Evolutionary conservation across 2,113 vertebrate species (phyloP).

Genomic region (Marmota flaviventris): DNA sequence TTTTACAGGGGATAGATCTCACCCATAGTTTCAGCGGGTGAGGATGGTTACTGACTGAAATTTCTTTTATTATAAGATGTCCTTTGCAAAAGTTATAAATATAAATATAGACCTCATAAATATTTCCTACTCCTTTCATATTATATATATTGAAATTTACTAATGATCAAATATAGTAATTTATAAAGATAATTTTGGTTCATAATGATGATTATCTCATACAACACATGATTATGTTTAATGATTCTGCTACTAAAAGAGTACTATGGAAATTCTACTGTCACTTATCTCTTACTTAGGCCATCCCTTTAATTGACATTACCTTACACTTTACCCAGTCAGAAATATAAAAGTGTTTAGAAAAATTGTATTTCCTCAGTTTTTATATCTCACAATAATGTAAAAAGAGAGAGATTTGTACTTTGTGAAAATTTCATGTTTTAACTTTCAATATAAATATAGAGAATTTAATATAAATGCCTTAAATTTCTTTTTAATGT

Average conservation of each 20-base stretch:
- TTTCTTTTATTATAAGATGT: background rate
- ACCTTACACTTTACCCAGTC: background rate
- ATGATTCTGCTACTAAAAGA: background rate
- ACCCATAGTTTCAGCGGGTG: background rate
- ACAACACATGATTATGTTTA: background rate
- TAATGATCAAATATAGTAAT: background rate
- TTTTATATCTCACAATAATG: background rate
- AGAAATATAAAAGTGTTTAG: background rate
- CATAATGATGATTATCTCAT: background rate
- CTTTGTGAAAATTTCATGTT: background rate
- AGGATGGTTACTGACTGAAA: background rate
- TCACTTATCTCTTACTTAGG: background rate
- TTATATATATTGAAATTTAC: background rate
- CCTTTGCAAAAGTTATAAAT: background rate
- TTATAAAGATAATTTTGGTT: background rate
- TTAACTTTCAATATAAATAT: background rate
- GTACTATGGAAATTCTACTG: background rate
- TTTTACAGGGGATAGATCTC: background rate
- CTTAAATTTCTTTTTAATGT: background rate
- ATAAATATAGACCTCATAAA: background rate
- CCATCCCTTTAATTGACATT: background rate
- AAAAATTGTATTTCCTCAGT: background rate
- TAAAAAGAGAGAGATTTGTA: background rate
- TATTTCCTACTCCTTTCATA: background rate
- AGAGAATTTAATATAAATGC: background rate